A percentile compares a stretch with the other conserved stretches of the same genome.
Conservation (phyloP, 2,888 invertebrate species). For the Ypsolopha scabrella region DNA sequence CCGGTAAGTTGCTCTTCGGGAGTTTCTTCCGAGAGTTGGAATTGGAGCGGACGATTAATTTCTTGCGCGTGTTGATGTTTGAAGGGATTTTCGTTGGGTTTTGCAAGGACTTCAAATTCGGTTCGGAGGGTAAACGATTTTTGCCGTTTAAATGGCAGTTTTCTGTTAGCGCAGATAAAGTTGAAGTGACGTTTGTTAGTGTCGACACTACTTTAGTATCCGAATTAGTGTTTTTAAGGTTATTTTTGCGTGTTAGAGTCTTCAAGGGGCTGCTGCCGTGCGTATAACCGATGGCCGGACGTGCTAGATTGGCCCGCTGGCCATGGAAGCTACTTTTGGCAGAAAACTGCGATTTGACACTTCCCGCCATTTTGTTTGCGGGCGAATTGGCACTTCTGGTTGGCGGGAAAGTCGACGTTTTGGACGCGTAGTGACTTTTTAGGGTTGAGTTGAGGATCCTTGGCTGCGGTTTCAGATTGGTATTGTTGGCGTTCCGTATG, state of each 20-base stretch:
- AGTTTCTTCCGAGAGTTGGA: conserved; percentile 54
- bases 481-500: conserved; percentile 48
- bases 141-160: conserved; percentile 61
- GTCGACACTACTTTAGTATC: conserved; percentile 36
- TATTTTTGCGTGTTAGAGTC: conserved; percentile 46
- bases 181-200: conserved; percentile 48
- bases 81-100: conserved; percentile 26
- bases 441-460: conserved; percentile 34
- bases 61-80: conserved; percentile 42
- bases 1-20: conserved; percentile 36
- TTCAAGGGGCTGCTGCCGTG: conserved; percentile 50
- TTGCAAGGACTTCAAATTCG: conserved; percentile 38
- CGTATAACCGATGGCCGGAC: conserved; percentile 41
- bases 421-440: conserved; percentile 49
- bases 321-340: conserved; percentile 49
- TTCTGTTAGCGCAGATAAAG: conserved; percentile 53
- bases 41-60: conserved; percentile 51
- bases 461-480: conserved; percentile 49
- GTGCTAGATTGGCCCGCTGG: conserved; percentile 54
- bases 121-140: conserved; percentile 50
- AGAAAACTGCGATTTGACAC: conserved; percentile 25
- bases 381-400: conserved; percentile 55
- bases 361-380: conserved; percentile 30
- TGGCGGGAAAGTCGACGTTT: conserved; percentile 61
- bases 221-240: conserved; percentile 27